Base-by-base conservation (phyloP, 2,888 invertebrate species). In the Cerastis leucographa region DNA sequence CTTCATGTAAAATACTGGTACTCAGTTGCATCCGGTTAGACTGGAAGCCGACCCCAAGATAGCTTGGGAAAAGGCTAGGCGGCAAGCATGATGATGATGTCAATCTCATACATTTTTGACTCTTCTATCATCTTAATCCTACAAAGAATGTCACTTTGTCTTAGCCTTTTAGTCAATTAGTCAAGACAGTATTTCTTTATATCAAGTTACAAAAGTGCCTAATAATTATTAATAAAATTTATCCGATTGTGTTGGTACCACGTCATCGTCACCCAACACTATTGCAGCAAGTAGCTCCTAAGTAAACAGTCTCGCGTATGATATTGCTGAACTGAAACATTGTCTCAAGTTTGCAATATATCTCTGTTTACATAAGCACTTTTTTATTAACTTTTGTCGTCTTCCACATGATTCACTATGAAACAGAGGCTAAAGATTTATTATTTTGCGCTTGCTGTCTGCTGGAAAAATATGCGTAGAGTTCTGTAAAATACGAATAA, bases 231-330 rank as follows among this genome's bases (percentile, higher is more conserved):
- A 61, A 25, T 42, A 70, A 64, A 54, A 61, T 65, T 74, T 54
- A 51, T 59, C 11, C 22, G 51, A 70, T 62, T 51, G 22, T 72
- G n/a, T 64, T 25, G 11, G 7, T 40, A 73, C 51, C 51, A 44
- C 54, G n/a, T n/a, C n/a, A 61, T n/a, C 59, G 54, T n/a, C n/a
- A n/a, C 62, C 51, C 61, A 74, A 35, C 73, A 75, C 72, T 72
- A 73, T 51, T 59, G 61, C 42, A 68, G 44, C 40, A 42, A 66
- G 56, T 19, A 78, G 66, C 62, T 64, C 67, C 59, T 65, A 83
- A 83, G 65, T 76, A 85, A 86, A 85, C 74, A 83, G 68, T 42
- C 67, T 70, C 74, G 70, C 66, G 71, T 71, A 83, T 76, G 68
- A 80, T 84, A 85, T 76, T 71, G 71, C 65, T 62, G 49, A 68